A percentile compares a stretch with the other conserved stretches of the same genome.
Evolutionary conservation across 2,888 invertebrate genomes (phyloP).

Genomic region (Pristionchus mayeri): DNA sequence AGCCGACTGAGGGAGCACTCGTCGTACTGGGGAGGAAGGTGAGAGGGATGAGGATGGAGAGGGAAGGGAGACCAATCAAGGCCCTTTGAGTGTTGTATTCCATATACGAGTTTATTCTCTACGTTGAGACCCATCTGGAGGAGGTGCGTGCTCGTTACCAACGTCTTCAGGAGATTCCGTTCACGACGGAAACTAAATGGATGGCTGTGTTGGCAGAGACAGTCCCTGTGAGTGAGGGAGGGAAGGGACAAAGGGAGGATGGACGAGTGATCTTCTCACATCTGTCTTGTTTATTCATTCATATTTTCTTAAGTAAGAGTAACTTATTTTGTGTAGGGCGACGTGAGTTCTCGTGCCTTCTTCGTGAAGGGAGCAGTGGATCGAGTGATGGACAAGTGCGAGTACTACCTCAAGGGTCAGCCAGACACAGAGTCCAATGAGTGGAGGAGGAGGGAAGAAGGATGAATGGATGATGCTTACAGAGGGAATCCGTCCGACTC

Average conservation of each 20-base stretch:
- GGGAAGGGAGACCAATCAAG: too few relatives aligned
- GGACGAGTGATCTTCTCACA: not conserved
- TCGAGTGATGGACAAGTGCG: constrained; percentile 84
- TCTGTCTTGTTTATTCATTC: too few relatives aligned
- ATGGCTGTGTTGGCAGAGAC: constrained; percentile 88
- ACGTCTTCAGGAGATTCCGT: constrained; percentile 87
- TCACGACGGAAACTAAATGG: constrained; percentile 96
- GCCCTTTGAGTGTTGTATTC: not conserved
- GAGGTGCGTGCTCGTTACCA: constrained; percentile 79
- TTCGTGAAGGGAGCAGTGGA: constrained; percentile 97
- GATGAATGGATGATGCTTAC: not conserved
- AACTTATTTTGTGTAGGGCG: constrained; percentile 56
- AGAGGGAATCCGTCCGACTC: constrained; percentile 50
- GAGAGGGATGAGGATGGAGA: not conserved
- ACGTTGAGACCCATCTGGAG: constrained; percentile 85
- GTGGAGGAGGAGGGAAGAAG: not conserved
- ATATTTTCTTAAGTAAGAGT: not conserved
- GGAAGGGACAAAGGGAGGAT: not conserved
- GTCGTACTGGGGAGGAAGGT: constrained; percentile 82
- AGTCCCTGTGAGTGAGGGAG: constrained; percentile 21
- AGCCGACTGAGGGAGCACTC: constrained; percentile 97
- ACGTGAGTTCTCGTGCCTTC: constrained; percentile 56
- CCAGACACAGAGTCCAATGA: too few relatives aligned
- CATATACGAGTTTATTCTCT: not conserved
- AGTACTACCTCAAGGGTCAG: constrained; percentile 63